phyloP scores from a whole-genome alignment of 2,888 invertebrate genomes.

The Tiphia femorata region DNA sequence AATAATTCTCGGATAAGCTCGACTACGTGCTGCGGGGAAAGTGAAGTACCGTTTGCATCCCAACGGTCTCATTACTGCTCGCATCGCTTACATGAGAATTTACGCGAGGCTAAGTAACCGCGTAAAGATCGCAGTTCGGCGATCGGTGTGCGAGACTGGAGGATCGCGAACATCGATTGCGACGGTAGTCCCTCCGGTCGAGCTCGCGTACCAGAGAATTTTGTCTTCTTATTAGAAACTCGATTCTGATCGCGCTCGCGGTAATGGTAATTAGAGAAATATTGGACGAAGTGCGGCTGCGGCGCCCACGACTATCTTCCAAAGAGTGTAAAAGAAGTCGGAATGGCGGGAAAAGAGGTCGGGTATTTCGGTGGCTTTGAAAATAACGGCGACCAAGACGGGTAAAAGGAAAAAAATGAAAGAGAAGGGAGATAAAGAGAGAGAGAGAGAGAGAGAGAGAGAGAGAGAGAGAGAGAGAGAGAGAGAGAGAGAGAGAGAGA shows the following conservation, averaged over 20 bases:
- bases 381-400: not conserved
- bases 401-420: not conserved
- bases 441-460: not conserved
- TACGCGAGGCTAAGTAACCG: slow-evolving; percentile 15
- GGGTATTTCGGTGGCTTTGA: not conserved
- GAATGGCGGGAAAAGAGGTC: not conserved
- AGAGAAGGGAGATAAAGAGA: not conserved
- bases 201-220: too few relatives aligned
- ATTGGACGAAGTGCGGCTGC: too few relatives aligned
- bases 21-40: slow-evolving; percentile 47
- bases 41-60: slow-evolving; percentile 46
- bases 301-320: not conserved
- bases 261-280: too few relatives aligned
- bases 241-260: too few relatives aligned
- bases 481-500: not conserved
- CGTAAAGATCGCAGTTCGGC: too few relatives aligned
- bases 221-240: too few relatives aligned
- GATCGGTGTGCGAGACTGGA: too few relatives aligned
- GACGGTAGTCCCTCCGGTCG: too few relatives aligned
- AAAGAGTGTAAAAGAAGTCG: not conserved
- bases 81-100: slow-evolving; percentile 28
- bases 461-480: not conserved
- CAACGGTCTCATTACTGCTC: slow-evolving; percentile 42
- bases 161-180: too few relatives aligned
- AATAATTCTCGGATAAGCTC: slow-evolving; percentile 58